Evolutionary conservation across 2,888 invertebrate genomes (phyloP).

Genomic region (Acrocyrtus sp.): DNA sequence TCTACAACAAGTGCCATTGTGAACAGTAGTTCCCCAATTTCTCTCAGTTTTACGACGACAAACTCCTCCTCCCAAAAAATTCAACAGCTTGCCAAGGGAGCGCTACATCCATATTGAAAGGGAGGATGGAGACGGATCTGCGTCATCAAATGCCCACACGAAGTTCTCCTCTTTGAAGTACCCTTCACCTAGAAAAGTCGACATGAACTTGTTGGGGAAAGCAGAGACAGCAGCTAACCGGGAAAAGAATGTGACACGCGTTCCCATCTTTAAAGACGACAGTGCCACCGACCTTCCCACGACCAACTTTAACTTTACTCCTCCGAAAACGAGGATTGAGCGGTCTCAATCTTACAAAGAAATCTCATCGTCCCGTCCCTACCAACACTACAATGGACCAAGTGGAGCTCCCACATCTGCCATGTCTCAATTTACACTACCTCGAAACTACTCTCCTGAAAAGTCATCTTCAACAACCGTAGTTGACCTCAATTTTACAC

Average conservation of each 20-base stretch:
- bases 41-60: slow-evolving; percentile 33
- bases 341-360: slow-evolving; percentile 54
- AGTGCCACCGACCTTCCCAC: too few species aligned
- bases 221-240: slow-evolving; percentile 10
- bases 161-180: slow-evolving; percentile 39
- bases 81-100: slow-evolving; percentile 57
- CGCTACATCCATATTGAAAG: slow-evolving; percentile 55
- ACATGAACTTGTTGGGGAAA: slow-evolving; percentile 25
- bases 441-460: slow-evolving; percentile 3
- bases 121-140: slow-evolving; percentile 41
- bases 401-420: not conserved
- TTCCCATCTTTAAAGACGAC: slow-evolving; percentile 46
- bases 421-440: not conserved
- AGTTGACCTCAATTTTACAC: slow-evolving; percentile 46
- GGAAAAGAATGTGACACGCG: slow-evolving; percentile 47
- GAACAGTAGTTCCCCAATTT: slow-evolving; percentile 39
- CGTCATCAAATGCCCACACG: slow-evolving; percentile 9
- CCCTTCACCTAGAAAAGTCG: slow-evolving; percentile 28
- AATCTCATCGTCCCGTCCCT: slow-evolving; percentile 46
- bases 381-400: slow-evolving; percentile 41
- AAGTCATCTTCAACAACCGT: slow-evolving; percentile 21
- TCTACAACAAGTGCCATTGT: slow-evolving; percentile 33
- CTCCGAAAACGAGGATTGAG: slow-evolving; percentile 45
- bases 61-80: slow-evolving; percentile 37
- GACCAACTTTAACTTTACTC: slow-evolving; percentile 31